Conservation (phyloP, 1,140 invertebrate genomes). For the Philopotamus ludificatus region DNA sequence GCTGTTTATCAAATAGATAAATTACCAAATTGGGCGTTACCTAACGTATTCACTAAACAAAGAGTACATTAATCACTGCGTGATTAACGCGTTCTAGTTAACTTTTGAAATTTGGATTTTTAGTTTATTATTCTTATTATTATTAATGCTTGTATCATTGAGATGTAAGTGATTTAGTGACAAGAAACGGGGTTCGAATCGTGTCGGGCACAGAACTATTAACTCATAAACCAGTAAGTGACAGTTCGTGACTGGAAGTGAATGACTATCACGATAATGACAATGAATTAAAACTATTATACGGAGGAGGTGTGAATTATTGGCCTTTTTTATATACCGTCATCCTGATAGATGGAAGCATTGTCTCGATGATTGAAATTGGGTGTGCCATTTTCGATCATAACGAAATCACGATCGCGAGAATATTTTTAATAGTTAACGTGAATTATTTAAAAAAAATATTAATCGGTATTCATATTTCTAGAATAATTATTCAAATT, state of each 20-base stretch:
- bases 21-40: neutral
- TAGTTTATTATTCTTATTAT: no score
- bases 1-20: constrained; percentile 21
- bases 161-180: constrained; percentile 13
- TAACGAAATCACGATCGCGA: no score
- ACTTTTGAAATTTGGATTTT: no score
- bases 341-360: no score
- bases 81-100: constrained; percentile 20
- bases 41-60: constrained; percentile 21
- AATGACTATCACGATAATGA: constrained; percentile 11
- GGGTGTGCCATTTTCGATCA: no score
- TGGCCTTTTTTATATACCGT: no score
- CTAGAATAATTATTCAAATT: no score
- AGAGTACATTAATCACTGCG: constrained; percentile 23
- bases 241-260: constrained; percentile 3
- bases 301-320: no score
- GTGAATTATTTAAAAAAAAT: no score
- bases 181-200: constrained; percentile 14
- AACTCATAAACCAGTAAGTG: constrained; percentile 14
- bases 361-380: no score
- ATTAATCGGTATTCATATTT: no score
- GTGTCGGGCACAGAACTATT: constrained; percentile 4
- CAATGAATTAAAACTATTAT: neutral
- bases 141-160: neutral
- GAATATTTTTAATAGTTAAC: no score